Base-by-base conservation (phyloP, 2,797 vertebrate genomes). In the Sebastes goodei region DNA sequence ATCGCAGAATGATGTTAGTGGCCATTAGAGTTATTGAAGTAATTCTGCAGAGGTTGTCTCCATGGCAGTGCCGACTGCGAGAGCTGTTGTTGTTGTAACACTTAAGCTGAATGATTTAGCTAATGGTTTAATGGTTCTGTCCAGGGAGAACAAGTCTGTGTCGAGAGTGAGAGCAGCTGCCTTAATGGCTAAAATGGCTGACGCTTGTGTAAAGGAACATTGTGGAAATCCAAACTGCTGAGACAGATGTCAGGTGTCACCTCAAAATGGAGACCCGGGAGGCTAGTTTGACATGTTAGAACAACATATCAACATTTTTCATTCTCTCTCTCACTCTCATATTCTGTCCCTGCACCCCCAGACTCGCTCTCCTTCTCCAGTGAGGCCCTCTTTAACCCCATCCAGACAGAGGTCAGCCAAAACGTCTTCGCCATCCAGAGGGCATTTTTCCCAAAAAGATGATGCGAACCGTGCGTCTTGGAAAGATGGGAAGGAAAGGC, bases 21-120 rank as follows among this genome's bases (percentile, higher is more conserved):
- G 91, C 94, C 93, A 94, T 96, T 96, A 95, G 91, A 95, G 90
- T 96, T 96, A 95, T 96, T 95, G 93, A 91, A 95, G 94, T 93
- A 86, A 94, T 96, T 95, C 92, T 93, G 92, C 87, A 84, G 93
- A 92, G 91, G 92, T 93, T 92, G 93, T 93, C 90, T 94, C 92
- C 86, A 81, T 91, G 86, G 91, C 86, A 85, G 81, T 89, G 89
- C 67, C 35, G 85, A 81, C 87, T 84, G 78, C 10, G 11, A 79
- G 88, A 81, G 87, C 85, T 63, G 85, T 82, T 91, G 88, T 91
- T 92, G 87, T 92, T 92, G 80, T 81, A 88, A 93, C 91, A 91
- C 91, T 94, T 91, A 92, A 90, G 90, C 84, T 83, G 89, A 91
- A 91, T 92, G 88, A 90, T 92, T 93, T 90, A 91, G 85, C 89